Base-by-base conservation (phyloP, 2,888 invertebrate genomes). In the Agonopterix subpropinquella region DNA sequence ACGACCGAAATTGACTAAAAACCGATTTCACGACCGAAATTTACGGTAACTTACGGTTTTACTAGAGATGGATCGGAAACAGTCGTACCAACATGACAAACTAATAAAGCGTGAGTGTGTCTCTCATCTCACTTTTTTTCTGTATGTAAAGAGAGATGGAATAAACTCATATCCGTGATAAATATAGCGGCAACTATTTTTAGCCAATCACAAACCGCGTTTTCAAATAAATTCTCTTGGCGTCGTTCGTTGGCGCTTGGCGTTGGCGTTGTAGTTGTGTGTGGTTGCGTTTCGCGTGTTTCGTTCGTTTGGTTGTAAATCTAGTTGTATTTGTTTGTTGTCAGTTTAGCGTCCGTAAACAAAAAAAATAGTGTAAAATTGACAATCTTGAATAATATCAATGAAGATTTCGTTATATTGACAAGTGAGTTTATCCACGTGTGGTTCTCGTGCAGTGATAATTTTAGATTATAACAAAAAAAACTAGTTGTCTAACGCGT, bases 211-310 rank as follows among this genome's bases (percentile, higher is more conserved):
- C 47, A 64, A 58, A 55, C 51, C 59, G 61, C 57, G 56, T 76
- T 84, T 86, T 76, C 62, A 73, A 81, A 79, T 73, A 70, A 61
- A 70, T 78, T 78, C 75, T 28, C 73, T 66, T 66, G 45, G 85
- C 81, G 81, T 81, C 28, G 28, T 28, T 28, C 72, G 79, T 77
- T 79, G 77, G 70, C 69, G 75, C 73, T 79, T 79, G 73, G 79
- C 74, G 73, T 73, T 67, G 67, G 67, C 58, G 58, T 49, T 39
- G n/a, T 42, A 42, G 42, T 42, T 42, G 42, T 42, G 52, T 42
- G 42, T 42, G 52, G 64, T 69, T 71, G 73, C 59, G 65, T 62
- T 57, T 62, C 56, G 51, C 55, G 65, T 64, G 56, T 59, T 53
- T 46, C 54, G 47, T 53, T 46, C 54, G 47, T 55, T 52, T 55